These are phyloP conservation scores for Dilophus febrilis DNA, from an alignment of 2,888 invertebrate genomes.

Conservation along the genomic window DNA sequence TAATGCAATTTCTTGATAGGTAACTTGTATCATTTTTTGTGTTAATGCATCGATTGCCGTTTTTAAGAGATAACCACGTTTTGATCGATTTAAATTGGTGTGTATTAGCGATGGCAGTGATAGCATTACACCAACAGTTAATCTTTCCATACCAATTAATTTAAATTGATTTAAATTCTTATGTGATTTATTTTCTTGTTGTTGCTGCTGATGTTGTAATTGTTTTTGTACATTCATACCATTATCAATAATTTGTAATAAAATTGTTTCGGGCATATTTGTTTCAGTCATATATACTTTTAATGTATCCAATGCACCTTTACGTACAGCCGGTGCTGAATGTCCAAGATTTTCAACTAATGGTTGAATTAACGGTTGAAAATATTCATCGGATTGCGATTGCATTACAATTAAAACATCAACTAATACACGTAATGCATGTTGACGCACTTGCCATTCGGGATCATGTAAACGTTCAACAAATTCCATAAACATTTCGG, in stretches of 20 bases:
- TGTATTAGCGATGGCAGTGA: constrained; percentile 45
- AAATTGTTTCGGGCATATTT: constrained; percentile 45
- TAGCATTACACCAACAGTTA: constrained; percentile 46
- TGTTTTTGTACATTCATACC: constrained; percentile 36
- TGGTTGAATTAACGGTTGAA: constrained; percentile 44
- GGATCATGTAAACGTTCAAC: constrained; percentile 56
- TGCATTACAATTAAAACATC: constrained; percentile 62
- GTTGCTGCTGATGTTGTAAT: neutral
- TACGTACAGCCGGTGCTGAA: constrained; percentile 60
- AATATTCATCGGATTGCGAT: constrained; percentile 47
- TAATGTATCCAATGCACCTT: constrained; percentile 60
- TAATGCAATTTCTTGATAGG: constrained; percentile 47
- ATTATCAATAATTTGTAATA: constrained; percentile 44
- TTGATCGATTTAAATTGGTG: constrained; percentile 33
- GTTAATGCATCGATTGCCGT: constrained; percentile 37
- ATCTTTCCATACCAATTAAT: constrained; percentile 35
- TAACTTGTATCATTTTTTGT: constrained; percentile 38
- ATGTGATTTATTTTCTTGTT: too few relatives aligned
- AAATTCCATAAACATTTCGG: constrained; percentile 50
- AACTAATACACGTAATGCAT: constrained; percentile 60
- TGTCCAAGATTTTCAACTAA: constrained; percentile 66
- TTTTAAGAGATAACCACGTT: constrained; percentile 32
- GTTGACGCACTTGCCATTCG: constrained; percentile 70
- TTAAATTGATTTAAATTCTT: constrained; percentile 31
- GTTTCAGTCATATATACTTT: constrained; percentile 54